Base-by-base conservation (phyloP, 2,888 invertebrate species). In the Meiosimyza platycephala region DNA sequence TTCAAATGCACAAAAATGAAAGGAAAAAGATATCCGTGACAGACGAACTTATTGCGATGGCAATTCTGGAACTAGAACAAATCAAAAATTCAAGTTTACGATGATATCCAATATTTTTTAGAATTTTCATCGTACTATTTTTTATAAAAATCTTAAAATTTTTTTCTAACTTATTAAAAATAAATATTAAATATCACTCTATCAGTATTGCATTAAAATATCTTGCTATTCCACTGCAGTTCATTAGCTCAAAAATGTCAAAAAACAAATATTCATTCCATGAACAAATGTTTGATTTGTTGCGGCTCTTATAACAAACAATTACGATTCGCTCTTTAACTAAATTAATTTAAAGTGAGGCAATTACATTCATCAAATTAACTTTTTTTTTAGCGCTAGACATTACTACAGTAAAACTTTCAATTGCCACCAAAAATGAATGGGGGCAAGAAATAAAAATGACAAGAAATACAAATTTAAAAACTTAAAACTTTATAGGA, bases 291-390 rank as follows among this genome's bases (percentile, higher is more conserved):
- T 55, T 16, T n/a, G 55, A 55, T 55, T 16, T 18, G 22, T 55
- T 16, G 22, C 16, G 55, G 16, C 47, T 28, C 40, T 40, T 7
- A 16, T 55, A 62, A 48, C 63, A 55, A 40, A 48, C 64, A 71
- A 64, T 65, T 71, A 63, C 28, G 40, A 40, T 52, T 40, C 40
- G 40, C 28, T 62, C 50, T 63, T 16, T 63, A 66, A 54, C 52
- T 60, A 67, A 66, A 72, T 67, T 60, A 67, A 70, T 65, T 69
- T 73, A 70, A 69, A 73, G 69, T 73, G 60, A 73, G 69, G 54
- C 73, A 73, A 73, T 73, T 73, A 70, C 52, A 69, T 52, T 16
- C 64, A 67, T 65, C 50, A 22, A 33, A 60, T 60, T 60, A 22
- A 28, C 60, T 33, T 22, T 54, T 22, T 54, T 22, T 55, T 55